phyloP scores from a whole-genome alignment of 2,113 vertebrate genomes.

The Athene noctua region DNA sequence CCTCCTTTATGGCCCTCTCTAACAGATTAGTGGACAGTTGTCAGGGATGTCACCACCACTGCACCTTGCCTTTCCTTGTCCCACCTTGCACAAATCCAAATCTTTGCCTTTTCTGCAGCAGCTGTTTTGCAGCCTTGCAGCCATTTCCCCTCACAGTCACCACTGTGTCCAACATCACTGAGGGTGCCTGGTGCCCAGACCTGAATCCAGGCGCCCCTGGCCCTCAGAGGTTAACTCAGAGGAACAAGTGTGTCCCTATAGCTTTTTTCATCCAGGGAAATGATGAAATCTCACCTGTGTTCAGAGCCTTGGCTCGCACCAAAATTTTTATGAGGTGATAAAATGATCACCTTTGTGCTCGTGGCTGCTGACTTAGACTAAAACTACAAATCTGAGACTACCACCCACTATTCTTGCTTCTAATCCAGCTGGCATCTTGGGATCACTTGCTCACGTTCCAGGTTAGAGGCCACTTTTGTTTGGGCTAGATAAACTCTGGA shows the following conservation, averaged over 20 bases:
- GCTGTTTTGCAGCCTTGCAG: background rate
- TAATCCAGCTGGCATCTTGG: constrained; percentile 1
- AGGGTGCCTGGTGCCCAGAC: background rate
- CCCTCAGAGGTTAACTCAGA: background rate
- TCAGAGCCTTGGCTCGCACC: background rate
- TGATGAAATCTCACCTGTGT: background rate
- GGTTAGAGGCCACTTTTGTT: background rate
- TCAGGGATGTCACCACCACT: too few species aligned
- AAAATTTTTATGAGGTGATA: constrained; percentile 15
- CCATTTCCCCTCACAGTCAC: background rate
- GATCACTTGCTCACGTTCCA: background rate
- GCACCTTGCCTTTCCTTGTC: background rate
- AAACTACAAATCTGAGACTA: background rate
- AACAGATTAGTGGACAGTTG: background rate
- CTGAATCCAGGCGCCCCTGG: background rate
- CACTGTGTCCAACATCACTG: too few species aligned
- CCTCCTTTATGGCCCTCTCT: background rate
- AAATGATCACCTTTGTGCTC: background rate
- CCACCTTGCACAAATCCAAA: background rate
- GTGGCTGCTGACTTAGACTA: background rate
- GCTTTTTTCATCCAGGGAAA: background rate
- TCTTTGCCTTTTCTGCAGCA: background rate
- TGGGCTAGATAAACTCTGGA: background rate
- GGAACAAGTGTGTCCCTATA: background rate
- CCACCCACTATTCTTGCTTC: background rate